Percentiles rank a stretch among this genome's conserved stretches.
These are phyloP conservation scores for Brachystomella parvula DNA, from an alignment of 1,140 invertebrate genomes.

Conservation along the genomic window DNA sequence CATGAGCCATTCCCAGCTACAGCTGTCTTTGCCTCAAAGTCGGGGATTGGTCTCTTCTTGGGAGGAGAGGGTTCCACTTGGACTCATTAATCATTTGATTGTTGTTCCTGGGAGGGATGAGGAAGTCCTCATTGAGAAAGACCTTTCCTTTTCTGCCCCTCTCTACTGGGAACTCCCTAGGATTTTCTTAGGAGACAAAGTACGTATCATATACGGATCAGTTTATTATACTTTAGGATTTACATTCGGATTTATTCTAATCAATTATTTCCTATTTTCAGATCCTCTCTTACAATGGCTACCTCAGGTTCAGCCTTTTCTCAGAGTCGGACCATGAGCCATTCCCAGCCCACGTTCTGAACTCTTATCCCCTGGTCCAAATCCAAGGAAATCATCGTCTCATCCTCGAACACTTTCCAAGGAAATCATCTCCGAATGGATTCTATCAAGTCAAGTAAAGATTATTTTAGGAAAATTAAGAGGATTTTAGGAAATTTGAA, in stretches of 20 bases:
- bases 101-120: constrained; percentile 59
- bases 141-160: constrained; percentile 59
- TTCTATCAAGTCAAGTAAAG: constrained; percentile 55
- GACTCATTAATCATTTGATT: constrained; percentile 52
- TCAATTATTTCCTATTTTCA: constrained; percentile 39
- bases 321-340: constrained; percentile 52
- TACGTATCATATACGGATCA: constrained; percentile 40
- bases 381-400: constrained; percentile 69
- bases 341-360: constrained; percentile 53
- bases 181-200: constrained; percentile 76
- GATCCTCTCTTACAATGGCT: constrained; percentile 85
- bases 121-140: constrained; percentile 59
- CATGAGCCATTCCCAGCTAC: constrained; percentile 43
- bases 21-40: constrained; percentile 48
- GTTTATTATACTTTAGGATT: neutral
- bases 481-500: neutral
- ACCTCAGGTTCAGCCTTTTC: constrained; percentile 66
- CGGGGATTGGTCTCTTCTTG: constrained; percentile 29
- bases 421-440: constrained; percentile 44
- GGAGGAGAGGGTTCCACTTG: constrained; percentile 43
- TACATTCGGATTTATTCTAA: neutral
- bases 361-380: constrained; percentile 69
- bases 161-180: constrained; percentile 78
- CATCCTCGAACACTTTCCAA: constrained; percentile 65
- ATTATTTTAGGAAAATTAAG: constrained; percentile 5